These are phyloP conservation scores for Microcebus jonahi DNA, from an alignment of 2,113 vertebrate genomes.

Conservation along the genomic window DNA sequence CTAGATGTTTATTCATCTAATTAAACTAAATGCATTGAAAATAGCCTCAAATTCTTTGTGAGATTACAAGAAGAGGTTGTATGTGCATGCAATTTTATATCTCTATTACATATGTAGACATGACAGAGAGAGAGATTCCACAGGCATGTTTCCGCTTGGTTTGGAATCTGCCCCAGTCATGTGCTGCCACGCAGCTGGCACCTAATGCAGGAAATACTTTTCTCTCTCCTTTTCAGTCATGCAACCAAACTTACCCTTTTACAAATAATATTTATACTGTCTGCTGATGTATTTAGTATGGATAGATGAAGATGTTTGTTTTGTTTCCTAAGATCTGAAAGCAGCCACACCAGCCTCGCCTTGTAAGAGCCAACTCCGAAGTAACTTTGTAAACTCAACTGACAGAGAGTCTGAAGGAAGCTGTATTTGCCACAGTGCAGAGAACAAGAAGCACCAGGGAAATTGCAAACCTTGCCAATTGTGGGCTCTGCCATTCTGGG, in stretches of 20 bases:
- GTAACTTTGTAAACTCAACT: not conserved
- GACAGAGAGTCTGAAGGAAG: not conserved
- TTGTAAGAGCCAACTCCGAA: not conserved
- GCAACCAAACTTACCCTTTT: slow-evolving; percentile 36
- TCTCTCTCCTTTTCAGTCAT: not conserved
- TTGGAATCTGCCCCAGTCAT: slow-evolving; percentile 30
- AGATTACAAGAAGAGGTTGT: not conserved
- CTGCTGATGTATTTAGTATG: not conserved
- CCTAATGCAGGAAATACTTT: slow-evolving; percentile 14
- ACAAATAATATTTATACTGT: slow-evolving; percentile 3
- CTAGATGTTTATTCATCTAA: not conserved
- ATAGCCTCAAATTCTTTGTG: not conserved
- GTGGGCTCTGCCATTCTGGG: slow-evolving; percentile 38
- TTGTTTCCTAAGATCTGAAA: not conserved
- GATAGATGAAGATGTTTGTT: not conserved
- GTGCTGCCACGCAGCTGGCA: slow-evolving; percentile 41
- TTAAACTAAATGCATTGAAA: slow-evolving; percentile 55
- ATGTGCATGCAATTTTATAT: not conserved
- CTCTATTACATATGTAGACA: too few relatives aligned
- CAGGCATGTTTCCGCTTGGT: slow-evolving; percentile 11
- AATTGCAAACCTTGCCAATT: slow-evolving; percentile 8
- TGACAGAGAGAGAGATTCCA: not conserved
- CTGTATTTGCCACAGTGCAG: not conserved
- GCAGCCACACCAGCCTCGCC: not conserved
- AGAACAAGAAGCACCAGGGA: not conserved